Percentiles rank a stretch among this genome's conserved stretches.
phyloP scores from a whole-genome alignment of 2,797 vertebrate species.

The Sebastes iracundus region DNA sequence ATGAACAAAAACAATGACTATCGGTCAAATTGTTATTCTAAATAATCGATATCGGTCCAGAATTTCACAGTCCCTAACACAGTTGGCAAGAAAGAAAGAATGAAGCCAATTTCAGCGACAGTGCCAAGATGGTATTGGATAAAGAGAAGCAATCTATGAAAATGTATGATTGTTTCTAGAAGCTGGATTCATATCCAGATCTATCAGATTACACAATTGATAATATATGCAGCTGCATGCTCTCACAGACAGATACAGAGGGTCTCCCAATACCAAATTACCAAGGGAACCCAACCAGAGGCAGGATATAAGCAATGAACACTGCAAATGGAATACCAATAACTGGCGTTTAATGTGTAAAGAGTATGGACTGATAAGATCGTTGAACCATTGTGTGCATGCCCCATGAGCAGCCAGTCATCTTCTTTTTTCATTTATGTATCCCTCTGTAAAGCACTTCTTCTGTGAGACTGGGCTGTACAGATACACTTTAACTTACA shows the following conservation, averaged over 20 bases:
- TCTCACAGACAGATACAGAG: conserved; percentile 2
- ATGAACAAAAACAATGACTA: not conserved
- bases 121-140: not conserved
- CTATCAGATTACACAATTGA: not conserved
- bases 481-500: not conserved
- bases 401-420: not conserved
- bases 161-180: not conserved
- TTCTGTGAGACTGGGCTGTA: not conserved
- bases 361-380: not conserved
- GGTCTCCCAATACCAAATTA: not conserved
- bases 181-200: not conserved
- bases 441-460: not conserved
- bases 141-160: not conserved
- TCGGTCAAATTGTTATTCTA: not conserved
- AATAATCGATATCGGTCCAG: accelerated
- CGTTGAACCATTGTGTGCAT: not conserved
- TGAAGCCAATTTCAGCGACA: not conserved
- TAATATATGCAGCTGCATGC: not conserved
- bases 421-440: not conserved
- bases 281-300: not conserved
- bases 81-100: not conserved
- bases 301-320: not conserved
- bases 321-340: conserved; percentile 1
- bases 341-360: not conserved
- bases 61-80: not conserved